Evolutionary conservation across 2,888 invertebrate genomes (phyloP), one percentile per base, ranked within the genome.

Genomic region (Tetragonisca angustula): DNA sequence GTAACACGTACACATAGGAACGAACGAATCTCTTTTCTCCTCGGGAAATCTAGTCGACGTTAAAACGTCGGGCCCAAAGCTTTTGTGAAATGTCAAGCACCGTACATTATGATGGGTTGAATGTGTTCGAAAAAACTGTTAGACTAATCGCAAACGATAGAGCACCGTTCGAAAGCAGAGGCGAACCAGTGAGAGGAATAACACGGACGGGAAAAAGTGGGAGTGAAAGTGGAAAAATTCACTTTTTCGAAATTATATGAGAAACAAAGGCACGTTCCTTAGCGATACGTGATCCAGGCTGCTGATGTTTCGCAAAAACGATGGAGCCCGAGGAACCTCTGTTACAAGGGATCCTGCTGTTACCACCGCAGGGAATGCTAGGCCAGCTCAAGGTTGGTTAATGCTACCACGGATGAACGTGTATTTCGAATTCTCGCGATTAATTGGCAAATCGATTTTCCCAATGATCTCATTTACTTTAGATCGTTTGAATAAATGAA

Each of bases 291-390:
- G 43, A 43, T 43, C 43, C 43, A 52, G 32, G 56, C 56, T 76
- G 87, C 83, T 81, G 64, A 89, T 89, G 89, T 76, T 67, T 24
- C 68, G 67, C 68, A 75, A 43, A 50, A 76, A 79, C 84, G 62
- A 97, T 97, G 97, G 97, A 97, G 94, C 96, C 96, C 93, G 97
- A 97, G 95, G 96, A 97, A 94, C 96, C 97, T 93, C 95, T 97
- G 91, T 96, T 97, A 93, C 96, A 96, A 94, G 98, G 98, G 94
- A 96, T 96, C 95, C 96, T 98, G 92, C 95, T 97, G 94, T 96
- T 98, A 95, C 97, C 97, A 93, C 97, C 97, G 89, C 96, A 96
- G 93, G 96, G 96, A 94, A 96, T 96, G 94, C 95, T 97, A 91
- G 96, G 97, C 92, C 97, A 96, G 94, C 96, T 97, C 95, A 97